Evolutionary conservation across 35 echinoderm and acorn worm genomes (phyloP).

Genomic region (Heliocidaris erythrogramma): DNA sequence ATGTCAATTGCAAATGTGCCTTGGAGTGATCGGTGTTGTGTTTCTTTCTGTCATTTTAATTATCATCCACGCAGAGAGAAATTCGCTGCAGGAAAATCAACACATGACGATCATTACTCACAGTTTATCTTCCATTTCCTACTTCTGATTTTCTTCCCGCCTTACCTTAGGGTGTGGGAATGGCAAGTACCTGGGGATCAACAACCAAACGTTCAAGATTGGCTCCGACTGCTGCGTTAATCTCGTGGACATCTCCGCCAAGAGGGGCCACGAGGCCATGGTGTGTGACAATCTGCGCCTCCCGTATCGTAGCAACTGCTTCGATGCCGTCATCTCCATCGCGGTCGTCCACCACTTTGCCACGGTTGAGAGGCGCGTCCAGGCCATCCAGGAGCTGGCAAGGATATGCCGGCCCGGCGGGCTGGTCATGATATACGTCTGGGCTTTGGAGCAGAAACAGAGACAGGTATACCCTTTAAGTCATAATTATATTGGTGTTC

Average conservation of each 20-base stretch:
- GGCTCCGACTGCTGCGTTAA: conserved; percentile 88
- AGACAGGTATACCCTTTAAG: conserved; percentile 88
- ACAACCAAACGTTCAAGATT: conserved; percentile 78
- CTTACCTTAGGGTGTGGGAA: conserved; percentile 85
- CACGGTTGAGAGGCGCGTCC: conserved; percentile 76
- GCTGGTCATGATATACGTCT: conserved; percentile 94
- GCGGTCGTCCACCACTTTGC: conserved; percentile 99
- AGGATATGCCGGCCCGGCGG: conserved; percentile 97
- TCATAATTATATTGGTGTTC: no score
- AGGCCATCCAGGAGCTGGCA: conserved; percentile 85
- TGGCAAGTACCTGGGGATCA: conserved; percentile 94
- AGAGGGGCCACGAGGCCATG: conserved; percentile 78
- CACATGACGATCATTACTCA: not conserved
- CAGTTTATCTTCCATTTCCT: not conserved
- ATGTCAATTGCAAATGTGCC: not conserved
- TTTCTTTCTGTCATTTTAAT: not conserved
- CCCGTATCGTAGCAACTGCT: conserved; percentile 89
- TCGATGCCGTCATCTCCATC: conserved; percentile 99
- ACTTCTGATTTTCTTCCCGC: not conserved
- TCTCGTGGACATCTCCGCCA: conserved; percentile 73
- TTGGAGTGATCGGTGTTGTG: not conserved
- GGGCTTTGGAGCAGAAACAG: conserved; percentile 98
- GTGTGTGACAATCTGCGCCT: conserved; percentile 94
- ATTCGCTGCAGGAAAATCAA: not conserved
- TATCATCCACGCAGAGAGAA: not conserved